Evolutionary conservation across 2,888 invertebrate species (phyloP), one percentile per base, ranked within the genome.

Genomic region (Tetramorium bicarinatum): DNA sequence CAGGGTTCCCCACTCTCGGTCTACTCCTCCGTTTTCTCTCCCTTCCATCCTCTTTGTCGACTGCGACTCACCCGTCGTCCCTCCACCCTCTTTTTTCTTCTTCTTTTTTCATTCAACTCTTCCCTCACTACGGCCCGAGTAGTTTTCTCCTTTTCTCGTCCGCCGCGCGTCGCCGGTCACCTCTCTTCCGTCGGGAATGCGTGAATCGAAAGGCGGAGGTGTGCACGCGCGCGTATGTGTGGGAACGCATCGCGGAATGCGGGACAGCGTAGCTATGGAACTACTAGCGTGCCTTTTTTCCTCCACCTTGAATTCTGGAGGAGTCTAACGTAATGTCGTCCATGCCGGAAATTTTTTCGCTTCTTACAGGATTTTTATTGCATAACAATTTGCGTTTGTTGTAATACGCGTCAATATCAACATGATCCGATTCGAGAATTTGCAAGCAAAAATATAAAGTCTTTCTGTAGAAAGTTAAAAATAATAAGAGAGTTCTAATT

Each of bases 171-270:
- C 54, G 64, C 41, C 52, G 41, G 44, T 75, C 81, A 49, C 7
- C 54, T 61, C 74, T 74, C 77, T 66, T 56, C 41, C 41, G 66
- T 67, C 41, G 87, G 69, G 92, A 91, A 92, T 91, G 91, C 88
- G 87, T 88, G 91, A 91, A 92, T 91, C 91, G 85, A 88, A 88
- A 91, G 90, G 87, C 76, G 89, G 89, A 82, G 88, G 86, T 82
- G 86, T 83, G 83, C 86, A 82, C 77, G 85, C 88, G 83, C 80
- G 84, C 87, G 83, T 82, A 47, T 47, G 79, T 66, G 85, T 89
- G 92, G 92, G 92, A 93, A 92, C 92, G 90, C 86, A 84, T 74
- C 87, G 81, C 89, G 92, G 93, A 92, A 91, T 92, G 91, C 92
- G 88, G 89, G 90, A 90, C 91, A 88, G 87, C 91, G 90, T 89